Conservation (phyloP, 2,888 invertebrate species). For the Pristionchus entomophagus region DNA sequence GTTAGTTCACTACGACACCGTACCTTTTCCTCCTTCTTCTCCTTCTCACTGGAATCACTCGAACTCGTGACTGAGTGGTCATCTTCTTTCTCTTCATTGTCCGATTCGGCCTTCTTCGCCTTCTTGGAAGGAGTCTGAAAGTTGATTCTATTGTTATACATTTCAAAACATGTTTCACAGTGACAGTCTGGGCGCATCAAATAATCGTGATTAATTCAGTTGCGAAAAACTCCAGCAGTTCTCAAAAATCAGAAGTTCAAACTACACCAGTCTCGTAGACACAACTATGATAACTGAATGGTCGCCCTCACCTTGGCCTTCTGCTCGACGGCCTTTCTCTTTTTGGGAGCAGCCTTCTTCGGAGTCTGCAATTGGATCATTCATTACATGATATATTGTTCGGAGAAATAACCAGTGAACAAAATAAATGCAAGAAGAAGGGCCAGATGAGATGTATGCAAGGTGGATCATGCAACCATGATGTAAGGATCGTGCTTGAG, state of each 20-base stretch:
- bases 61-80: neutral
- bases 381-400: neutral
- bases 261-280: too few relatives aligned
- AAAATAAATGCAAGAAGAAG: too few relatives aligned
- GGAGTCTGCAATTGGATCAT: neutral
- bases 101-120: slow-evolving; percentile 4
- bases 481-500: neutral
- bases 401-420: too few relatives aligned
- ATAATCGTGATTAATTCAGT: too few relatives aligned
- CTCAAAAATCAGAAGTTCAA: too few relatives aligned
- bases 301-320: neutral
- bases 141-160: neutral
- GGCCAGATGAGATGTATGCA: too few relatives aligned
- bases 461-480: neutral
- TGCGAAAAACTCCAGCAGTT: too few relatives aligned
- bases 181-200: too few relatives aligned
- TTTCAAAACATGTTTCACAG: neutral
- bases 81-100: neutral
- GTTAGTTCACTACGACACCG: too few relatives aligned
- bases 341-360: slow-evolving; percentile 1
- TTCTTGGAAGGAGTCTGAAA: slow-evolving; percentile 33
- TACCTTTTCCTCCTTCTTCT: slow-evolving; percentile 36
- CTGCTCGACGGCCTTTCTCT: neutral
- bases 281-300: too few relatives aligned
- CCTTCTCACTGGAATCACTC: slow-evolving; percentile 7